Conservation (phyloP, 2,888 invertebrate genomes). For the Calameuta idolon region DNA sequence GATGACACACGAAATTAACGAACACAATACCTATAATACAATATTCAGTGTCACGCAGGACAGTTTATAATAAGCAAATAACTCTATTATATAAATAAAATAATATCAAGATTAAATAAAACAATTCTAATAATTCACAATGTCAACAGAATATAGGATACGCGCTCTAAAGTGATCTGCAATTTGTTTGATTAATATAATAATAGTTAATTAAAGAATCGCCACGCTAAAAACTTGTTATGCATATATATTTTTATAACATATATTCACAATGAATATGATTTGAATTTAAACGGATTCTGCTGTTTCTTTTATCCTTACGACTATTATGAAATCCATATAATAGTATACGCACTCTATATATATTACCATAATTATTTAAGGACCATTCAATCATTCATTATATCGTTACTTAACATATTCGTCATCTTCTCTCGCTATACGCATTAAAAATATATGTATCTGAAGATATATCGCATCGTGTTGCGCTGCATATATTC, state of each 20-base stretch:
- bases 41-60: not conserved
- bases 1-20: not conserved
- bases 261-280: slow-evolving; percentile 29
- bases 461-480: not conserved
- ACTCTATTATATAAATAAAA: too few species aligned
- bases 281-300: slow-evolving; percentile 26
- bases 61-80: too few species aligned
- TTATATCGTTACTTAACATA: not conserved
- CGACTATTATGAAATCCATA: not conserved
- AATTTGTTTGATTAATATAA: slow-evolving; percentile 7
- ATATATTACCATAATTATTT: not conserved
- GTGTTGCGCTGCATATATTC: not conserved
- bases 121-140: not conserved
- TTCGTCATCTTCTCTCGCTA: not conserved
- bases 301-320: slow-evolving; percentile 25
- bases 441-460: not conserved
- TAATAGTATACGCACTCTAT: not conserved
- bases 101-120: not conserved
- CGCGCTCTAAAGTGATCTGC: slow-evolving; percentile 9
- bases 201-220: slow-evolving; percentile 15
- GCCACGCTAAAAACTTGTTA: slow-evolving; percentile 17
- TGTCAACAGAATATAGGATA: not conserved
- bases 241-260: slow-evolving; percentile 23
- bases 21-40: not conserved
- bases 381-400: not conserved